Evolutionary conservation across 1,140 invertebrate genomes (phyloP), one percentile per base, ranked within the genome.

Genomic region (Trypoxylus dichotomus): DNA sequence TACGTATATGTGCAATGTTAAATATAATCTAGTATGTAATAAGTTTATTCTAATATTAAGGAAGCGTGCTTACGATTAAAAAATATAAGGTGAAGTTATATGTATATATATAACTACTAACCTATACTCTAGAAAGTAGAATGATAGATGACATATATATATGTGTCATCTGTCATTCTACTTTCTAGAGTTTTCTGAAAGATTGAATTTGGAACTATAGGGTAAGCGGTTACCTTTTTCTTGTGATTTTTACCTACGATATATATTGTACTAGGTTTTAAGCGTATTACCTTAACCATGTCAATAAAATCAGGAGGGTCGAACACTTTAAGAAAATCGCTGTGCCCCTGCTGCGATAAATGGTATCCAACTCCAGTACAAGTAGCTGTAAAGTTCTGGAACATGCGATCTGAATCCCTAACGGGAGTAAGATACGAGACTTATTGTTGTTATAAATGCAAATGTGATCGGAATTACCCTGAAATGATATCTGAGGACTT

Each of bases 391-490:
- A 19, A 24, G 15, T 68, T 68, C 60, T 68, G 60, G 60, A 5
- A 68, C 21, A 74, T 74, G 72, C 3, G 19, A 19, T 41, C 72
- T 13, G 72, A 74, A 74, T 74, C 72, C 6, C 32, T 74, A 42
- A 74, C 32, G 0, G 72, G 72, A 7, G n/a, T 41, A 0, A 37
- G 72, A 15, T 74, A 74, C 15, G 0, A 74, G 6, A 74, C 72
- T 1, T 74, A 74, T 27, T 74, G 72, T n/a, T 74, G 72, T 74
- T 74, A 43, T 74, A 41, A 43, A 24, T 74, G 27, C 11, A 32
- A 42, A 41, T 74, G 72, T 32, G 72, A 74, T 41, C 72, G 27
- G 15, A 19, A 74, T 74, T 74, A 74, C 21, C 72, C 72, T 5
- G 72, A 74, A 19, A 74, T 74, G 41, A 42, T 41, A 41, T 41